A percentile compares a stretch with the other conserved stretches of the same genome.
Conservation (phyloP, 1,140 invertebrate species). For the Drosophila kepulauana region DNA sequence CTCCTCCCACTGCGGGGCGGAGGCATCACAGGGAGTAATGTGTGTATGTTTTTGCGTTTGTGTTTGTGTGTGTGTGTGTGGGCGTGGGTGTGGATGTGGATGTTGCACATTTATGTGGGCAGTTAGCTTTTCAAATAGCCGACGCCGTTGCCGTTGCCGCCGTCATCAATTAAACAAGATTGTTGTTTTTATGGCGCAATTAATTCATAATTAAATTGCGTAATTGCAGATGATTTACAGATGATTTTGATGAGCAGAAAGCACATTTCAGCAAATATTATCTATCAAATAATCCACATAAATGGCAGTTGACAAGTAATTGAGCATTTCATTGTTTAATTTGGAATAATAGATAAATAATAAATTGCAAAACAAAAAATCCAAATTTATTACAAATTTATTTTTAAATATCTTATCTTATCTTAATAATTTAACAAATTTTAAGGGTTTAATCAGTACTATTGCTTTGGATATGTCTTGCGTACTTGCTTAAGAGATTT, state of each 20-base stretch:
- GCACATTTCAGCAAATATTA: neutral
- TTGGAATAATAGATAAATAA: neutral
- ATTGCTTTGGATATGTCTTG: too few species aligned
- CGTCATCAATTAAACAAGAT: constrained; percentile 71
- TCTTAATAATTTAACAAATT: too few species aligned
- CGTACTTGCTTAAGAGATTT: too few species aligned
- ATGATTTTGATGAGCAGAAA: constrained; percentile 30
- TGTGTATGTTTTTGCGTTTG: neutral
- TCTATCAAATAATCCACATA: constrained; percentile 2
- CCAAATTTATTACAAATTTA: too few species aligned
- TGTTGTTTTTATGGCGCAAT: constrained; percentile 75
- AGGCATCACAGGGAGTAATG: neutral
- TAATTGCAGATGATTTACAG: constrained; percentile 64
- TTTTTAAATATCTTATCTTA: too few species aligned
- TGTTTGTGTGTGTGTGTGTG: constrained; percentile 21
- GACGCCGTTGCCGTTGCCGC: constrained; percentile 34
- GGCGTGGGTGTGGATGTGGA: constrained; percentile 31
- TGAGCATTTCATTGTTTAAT: neutral
- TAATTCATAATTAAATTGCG: constrained; percentile 79
- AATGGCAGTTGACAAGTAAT: neutral
- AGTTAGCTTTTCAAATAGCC: constrained; percentile 65
- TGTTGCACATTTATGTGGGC: constrained; percentile 74
- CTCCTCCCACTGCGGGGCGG: neutral
- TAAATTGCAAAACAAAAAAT: too few species aligned
- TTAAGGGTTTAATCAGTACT: too few species aligned